phyloP scores from a whole-genome alignment of 2,888 invertebrate species.

The Synanthedon formicaeformis region DNA sequence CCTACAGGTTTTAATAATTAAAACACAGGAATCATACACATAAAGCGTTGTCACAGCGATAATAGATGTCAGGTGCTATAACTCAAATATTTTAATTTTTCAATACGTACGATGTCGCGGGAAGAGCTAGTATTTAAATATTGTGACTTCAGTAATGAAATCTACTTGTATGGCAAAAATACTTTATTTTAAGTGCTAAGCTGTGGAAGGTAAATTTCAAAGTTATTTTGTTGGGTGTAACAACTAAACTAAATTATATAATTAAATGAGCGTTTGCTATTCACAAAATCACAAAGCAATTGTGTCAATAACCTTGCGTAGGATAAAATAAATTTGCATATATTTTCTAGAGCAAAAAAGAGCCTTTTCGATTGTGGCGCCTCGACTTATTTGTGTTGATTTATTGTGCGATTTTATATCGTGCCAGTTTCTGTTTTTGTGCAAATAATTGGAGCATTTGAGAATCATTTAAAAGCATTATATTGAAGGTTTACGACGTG shows the following conservation, averaged over 20 bases:
- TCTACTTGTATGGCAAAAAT: too few species aligned
- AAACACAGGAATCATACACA: too few species aligned
- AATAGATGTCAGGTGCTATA: too few species aligned
- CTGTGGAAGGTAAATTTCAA: background rate
- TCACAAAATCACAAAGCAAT: slow-evolving; percentile 47
- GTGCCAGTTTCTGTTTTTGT: slow-evolving; percentile 2
- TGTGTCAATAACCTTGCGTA: slow-evolving; percentile 63
- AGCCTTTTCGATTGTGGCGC: slow-evolving; percentile 19
- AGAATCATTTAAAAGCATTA: background rate
- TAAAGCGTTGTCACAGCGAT: too few species aligned
- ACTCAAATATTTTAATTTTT: too few species aligned
- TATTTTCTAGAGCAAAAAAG: slow-evolving; percentile 35
- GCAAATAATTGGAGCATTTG: background rate
- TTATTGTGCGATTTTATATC: slow-evolving; percentile 16
- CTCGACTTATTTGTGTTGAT: slow-evolving; percentile 20
- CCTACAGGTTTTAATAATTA: too few species aligned
- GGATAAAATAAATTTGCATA: slow-evolving; percentile 52
- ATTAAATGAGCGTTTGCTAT: slow-evolving; percentile 37
- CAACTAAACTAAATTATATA: slow-evolving; percentile 15
- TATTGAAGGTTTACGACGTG: background rate
- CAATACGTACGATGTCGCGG: too few species aligned
- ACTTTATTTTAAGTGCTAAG: too few species aligned
- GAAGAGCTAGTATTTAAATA: too few species aligned
- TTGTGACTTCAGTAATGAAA: too few species aligned
- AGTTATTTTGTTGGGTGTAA: background rate